Percentiles rank a stretch among this genome's conserved stretches.
phyloP scores from a whole-genome alignment of 2,113 vertebrate species.

The Triplophysa rosa region DNA sequence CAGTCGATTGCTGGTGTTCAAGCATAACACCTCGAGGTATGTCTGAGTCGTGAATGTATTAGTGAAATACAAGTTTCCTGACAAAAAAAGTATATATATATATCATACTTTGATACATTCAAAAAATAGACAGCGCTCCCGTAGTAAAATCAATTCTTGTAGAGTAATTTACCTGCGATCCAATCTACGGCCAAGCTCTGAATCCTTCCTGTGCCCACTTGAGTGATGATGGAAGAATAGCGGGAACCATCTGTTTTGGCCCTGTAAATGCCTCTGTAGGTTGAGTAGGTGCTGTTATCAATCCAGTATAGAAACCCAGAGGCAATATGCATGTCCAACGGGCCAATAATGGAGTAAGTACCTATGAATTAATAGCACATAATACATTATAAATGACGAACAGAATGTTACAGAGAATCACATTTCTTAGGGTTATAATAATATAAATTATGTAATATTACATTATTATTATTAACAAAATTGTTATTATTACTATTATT shows the following conservation, averaged over 20 bases:
- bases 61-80: constrained; percentile 94
- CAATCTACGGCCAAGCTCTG: constrained; percentile 73
- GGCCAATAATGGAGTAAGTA: constrained; percentile 55
- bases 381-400: neutral
- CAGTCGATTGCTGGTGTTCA: constrained; percentile 86
- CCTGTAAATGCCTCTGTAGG: constrained; percentile 64
- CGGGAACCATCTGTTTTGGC: constrained; percentile 65
- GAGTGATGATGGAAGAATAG: constrained; percentile 59
- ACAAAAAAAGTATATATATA: neutral
- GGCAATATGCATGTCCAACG: constrained; percentile 65
- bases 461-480: too few species aligned
- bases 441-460: too few species aligned
- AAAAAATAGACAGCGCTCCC: neutral
- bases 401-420: neutral
- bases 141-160: neutral
- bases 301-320: constrained; percentile 71
- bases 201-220: constrained; percentile 67
- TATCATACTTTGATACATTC: neutral
- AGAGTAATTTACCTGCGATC: constrained; percentile 64
- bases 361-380: constrained; percentile 44
- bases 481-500: too few species aligned
- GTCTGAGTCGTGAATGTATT: constrained; percentile 85
- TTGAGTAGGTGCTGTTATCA: constrained; percentile 63
- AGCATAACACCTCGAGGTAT: constrained; percentile 84
- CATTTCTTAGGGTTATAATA: neutral